These are phyloP conservation scores for Nasonia giraulti DNA, from an alignment of 1,140 invertebrate species.

Conservation along the genomic window DNA sequence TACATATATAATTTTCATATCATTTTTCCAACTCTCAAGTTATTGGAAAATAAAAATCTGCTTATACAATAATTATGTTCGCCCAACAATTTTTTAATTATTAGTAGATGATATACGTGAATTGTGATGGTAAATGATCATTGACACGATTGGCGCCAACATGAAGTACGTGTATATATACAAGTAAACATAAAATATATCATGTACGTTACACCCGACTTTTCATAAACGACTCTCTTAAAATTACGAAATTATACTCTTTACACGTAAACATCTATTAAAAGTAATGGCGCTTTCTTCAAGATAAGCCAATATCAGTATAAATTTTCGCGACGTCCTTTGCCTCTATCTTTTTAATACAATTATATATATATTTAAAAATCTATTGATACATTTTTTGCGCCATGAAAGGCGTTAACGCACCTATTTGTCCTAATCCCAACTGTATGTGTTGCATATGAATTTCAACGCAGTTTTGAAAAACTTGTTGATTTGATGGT, in stretches of 20 bases:
- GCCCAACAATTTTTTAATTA: constrained; percentile 23
- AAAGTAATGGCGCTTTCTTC: constrained; percentile 40
- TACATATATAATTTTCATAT: background rate
- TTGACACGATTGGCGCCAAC: constrained; percentile 1
- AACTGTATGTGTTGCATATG: constrained; percentile 95
- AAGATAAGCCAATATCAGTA: constrained; percentile 36
- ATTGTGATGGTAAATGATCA: constrained; percentile 28
- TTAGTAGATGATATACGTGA: constrained; percentile 8
- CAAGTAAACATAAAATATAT: constrained; percentile 46
- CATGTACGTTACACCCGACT: constrained; percentile 3
- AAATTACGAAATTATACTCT: constrained; percentile 42
- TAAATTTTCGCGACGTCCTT: constrained; percentile 29
- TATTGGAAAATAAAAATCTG: constrained; percentile 40
- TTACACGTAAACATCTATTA: constrained; percentile 43
- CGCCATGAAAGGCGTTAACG: constrained; percentile 70
- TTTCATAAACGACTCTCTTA: constrained; percentile 31
- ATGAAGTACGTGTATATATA: constrained; percentile 42
- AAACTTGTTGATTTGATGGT: constrained; percentile 85
- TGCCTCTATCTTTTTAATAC: constrained; percentile 18
- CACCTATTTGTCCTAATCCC: constrained; percentile 80
- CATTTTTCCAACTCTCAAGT: constrained; percentile 11
- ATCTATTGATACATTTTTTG: constrained; percentile 67
- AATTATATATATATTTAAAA: constrained; percentile 30
- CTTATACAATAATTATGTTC: constrained; percentile 33
- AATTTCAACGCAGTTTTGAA: constrained; percentile 93